Conservation (phyloP, 2,113 vertebrate species). For the Pangasianodon gigas region DNA sequence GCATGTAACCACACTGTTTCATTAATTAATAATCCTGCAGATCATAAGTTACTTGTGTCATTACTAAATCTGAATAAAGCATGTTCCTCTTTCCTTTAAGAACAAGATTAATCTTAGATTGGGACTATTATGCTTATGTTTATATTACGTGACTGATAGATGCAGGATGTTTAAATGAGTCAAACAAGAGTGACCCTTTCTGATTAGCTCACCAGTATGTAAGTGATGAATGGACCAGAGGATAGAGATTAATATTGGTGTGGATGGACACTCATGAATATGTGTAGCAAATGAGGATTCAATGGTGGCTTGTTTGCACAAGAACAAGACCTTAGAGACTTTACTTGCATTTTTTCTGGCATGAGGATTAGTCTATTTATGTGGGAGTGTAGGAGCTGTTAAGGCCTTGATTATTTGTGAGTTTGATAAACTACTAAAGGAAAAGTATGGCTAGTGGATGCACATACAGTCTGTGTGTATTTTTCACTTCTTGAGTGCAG, state of each 20-base stretch:
- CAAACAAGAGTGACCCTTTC: conserved; percentile 43
- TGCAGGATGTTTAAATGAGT: conserved; percentile 49
- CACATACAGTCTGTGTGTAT: not conserved
- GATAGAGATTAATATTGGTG: conserved; percentile 22
- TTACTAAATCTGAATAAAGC: conserved; percentile 41
- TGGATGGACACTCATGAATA: conserved; percentile 1
- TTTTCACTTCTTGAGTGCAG: not conserved
- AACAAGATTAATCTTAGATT: conserved; percentile 47
- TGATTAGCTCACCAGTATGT: conserved; percentile 32
- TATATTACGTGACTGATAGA: conserved; percentile 37
- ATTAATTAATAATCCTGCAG: conserved; percentile 58
- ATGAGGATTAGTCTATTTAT: conserved; percentile 12
- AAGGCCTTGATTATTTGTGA: not conserved
- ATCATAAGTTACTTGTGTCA: conserved; percentile 42
- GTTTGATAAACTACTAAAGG: not conserved
- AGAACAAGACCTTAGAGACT: not conserved
- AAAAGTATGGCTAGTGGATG: not conserved
- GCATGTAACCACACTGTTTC: conserved; percentile 49
- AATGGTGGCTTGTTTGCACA: conserved; percentile 12
- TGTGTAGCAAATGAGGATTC: conserved; percentile 28
- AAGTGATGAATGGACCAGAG: conserved; percentile 11
- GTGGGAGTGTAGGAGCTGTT: conserved; percentile 21
- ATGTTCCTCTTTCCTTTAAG: conserved; percentile 28
- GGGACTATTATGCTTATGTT: conserved; percentile 44
- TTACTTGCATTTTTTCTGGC: conserved; percentile 20